Evolutionary conservation across 2,113 vertebrate species (phyloP), one percentile per base, ranked within the genome.

Genomic region (Xerus inauris): DNA sequence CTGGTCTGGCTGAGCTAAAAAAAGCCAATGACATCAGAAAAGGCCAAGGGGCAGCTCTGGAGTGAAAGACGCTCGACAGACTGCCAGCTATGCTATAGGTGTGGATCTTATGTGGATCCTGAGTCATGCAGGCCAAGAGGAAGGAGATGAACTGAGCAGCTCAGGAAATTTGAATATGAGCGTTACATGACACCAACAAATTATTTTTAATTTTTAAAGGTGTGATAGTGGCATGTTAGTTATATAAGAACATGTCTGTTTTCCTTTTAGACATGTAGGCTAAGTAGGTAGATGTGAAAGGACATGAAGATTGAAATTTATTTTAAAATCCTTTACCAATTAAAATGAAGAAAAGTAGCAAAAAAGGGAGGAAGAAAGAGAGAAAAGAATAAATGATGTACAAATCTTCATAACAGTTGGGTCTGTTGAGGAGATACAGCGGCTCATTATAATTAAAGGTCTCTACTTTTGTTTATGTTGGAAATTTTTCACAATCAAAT

Each of bases 161-260:
- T 72, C 16, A 24, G 32, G 65, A 75, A 42, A 80, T 75, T 14
- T 87, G 81, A 89, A 75, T 90, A 76, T 59, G 35, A 51, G 6
- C n/a, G 38, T 59, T 32, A 45, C 14, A 76, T 57, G 90, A 72
- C 54, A 87, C 38, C 30, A 86, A 45, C 35, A 49, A 62, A 84
- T 76, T 94, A 84, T 64, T 89, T 94, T 96, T 84, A 75, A 80
- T 69, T 62, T 95, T 73, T 89, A 28, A 62, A 40, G 30, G 22
- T 93, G 38, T 94, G 83, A 83, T 69, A 59, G 73, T 92, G 83
- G 3, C 19, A 80, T 84, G 64, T 32, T 77, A 40, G 73, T 82
- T 95, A 91, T 38, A 6, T 64, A 83, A 96, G 81, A 38, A 91
- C 40, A 73, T 45, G 26, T 54, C 76, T 90, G 3, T 35, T 69